A percentile compares a stretch with the other conserved stretches of the same genome.
Conservation (phyloP, 1,140 invertebrate species). For the Cardiocondyla obscurior region DNA sequence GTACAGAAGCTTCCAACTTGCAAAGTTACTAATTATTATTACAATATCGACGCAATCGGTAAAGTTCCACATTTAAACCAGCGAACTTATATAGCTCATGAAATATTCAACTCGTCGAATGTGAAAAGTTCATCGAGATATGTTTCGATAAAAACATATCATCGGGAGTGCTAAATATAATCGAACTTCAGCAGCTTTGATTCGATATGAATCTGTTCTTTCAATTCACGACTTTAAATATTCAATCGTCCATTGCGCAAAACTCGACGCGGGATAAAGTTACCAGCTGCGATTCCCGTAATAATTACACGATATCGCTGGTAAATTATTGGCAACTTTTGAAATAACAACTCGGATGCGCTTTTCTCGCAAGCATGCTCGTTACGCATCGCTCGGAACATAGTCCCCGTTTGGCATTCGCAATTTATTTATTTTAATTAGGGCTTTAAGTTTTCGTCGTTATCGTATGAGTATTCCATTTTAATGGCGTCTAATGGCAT, state of each 20-base stretch:
- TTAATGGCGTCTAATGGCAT: background rate
- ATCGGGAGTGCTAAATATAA: background rate
- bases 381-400: background rate
- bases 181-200: conserved; percentile 6
- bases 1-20: background rate
- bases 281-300: background rate
- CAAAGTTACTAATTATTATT: conserved; percentile 1
- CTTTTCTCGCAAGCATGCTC: background rate
- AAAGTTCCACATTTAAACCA: background rate
- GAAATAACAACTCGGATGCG: background rate
- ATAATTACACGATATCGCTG: background rate
- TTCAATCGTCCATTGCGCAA: background rate
- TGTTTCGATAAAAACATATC: background rate
- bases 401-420: background rate
- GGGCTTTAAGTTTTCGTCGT: background rate
- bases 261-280: background rate
- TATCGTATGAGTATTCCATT: conserved; percentile 17
- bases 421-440: conserved; percentile 55
- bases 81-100: background rate
- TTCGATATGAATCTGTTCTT: background rate
- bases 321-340: background rate
- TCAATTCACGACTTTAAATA: background rate
- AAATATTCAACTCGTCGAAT: background rate
- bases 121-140: background rate
- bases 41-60: background rate